phyloP scores from a whole-genome alignment of 2,888 invertebrate genomes.

The Aradus depressus region DNA sequence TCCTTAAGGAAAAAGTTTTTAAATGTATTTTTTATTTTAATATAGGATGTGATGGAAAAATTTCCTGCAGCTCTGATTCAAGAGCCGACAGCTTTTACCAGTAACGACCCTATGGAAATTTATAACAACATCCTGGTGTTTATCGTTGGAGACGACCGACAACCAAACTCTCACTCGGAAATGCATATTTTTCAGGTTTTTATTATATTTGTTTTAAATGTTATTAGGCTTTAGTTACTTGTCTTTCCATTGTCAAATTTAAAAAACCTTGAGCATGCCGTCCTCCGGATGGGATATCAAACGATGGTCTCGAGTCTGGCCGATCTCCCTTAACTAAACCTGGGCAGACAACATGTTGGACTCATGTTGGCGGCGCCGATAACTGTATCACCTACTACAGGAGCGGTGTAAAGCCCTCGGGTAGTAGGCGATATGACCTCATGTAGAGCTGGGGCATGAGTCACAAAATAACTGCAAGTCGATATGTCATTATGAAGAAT shows the following conservation, averaged over 20 bases:
- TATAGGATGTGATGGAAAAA: constrained; percentile 87
- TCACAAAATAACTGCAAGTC: too few relatives aligned
- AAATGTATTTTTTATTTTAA: constrained; percentile 23
- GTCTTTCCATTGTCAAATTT: too few relatives aligned
- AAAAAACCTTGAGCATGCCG: too few relatives aligned
- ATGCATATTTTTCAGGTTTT: constrained; percentile 88
- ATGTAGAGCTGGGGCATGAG: too few relatives aligned
- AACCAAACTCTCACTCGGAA: constrained; percentile 59
- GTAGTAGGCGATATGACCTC: too few relatives aligned
- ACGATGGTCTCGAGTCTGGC: too few relatives aligned
- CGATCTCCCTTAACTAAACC: too few relatives aligned
- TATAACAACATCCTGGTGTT: constrained; percentile 98
- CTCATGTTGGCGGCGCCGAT: background rate
- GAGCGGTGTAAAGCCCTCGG: too few relatives aligned
- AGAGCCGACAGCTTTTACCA: constrained; percentile 95
- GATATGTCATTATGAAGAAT: too few relatives aligned
- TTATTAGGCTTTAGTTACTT: background rate
- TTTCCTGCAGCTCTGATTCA: constrained; percentile 88
- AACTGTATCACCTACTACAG: too few relatives aligned
- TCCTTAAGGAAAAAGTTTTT: background rate
- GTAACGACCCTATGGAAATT: constrained; percentile 89
- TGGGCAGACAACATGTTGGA: background rate
- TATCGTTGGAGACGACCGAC: constrained; percentile 67
- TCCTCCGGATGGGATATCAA: too few relatives aligned
- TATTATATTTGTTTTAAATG: background rate